Evolutionary conservation across 2,113 vertebrate genomes (phyloP).

Genomic region (Hepsetus odoe): DNA sequence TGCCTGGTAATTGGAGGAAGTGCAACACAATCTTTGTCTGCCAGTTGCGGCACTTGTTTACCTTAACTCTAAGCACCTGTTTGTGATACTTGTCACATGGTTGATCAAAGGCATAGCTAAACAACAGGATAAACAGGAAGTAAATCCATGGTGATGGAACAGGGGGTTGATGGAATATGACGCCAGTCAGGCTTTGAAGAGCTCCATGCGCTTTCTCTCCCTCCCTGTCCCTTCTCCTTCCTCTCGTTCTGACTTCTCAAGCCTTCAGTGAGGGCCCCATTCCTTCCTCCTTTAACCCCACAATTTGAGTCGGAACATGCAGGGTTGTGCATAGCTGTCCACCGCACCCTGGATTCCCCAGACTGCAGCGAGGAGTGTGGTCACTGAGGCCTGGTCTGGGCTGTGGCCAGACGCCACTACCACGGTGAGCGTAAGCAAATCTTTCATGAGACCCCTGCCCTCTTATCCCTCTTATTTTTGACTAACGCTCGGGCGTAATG

Average conservation of each 20-base stretch:
- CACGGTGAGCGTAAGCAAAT: conserved; percentile 52
- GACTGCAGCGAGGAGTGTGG: conserved; percentile 73
- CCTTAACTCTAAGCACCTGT: conserved; percentile 45
- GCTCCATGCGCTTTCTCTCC: neutral
- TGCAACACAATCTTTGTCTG: conserved; percentile 28
- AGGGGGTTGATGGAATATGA: conserved; percentile 32
- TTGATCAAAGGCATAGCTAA: conserved; percentile 42
- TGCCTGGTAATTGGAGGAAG: conserved; percentile 9
- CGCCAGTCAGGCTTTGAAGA: conserved; percentile 41
- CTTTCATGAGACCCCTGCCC: conserved; percentile 57
- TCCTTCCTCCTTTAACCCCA: conserved; percentile 68
- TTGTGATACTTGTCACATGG: conserved; percentile 39
- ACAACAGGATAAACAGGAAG: conserved; percentile 46
- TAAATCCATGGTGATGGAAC: conserved; percentile 33
- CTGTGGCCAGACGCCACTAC: conserved; percentile 66
- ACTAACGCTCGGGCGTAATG: neutral
- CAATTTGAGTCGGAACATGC: conserved; percentile 62
- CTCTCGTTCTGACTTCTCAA: conserved; percentile 1
- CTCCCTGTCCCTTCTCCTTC: conserved; percentile 14
- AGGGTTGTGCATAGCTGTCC: conserved; percentile 39
- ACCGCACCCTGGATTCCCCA: conserved; percentile 55
- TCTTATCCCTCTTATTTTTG: conserved; percentile 12
- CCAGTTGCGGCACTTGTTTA: conserved; percentile 27
- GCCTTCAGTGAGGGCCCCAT: conserved; percentile 54
- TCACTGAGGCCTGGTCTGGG: conserved; percentile 69